Conservation (phyloP, 2,113 vertebrate genomes). For the Vimba vimba region DNA sequence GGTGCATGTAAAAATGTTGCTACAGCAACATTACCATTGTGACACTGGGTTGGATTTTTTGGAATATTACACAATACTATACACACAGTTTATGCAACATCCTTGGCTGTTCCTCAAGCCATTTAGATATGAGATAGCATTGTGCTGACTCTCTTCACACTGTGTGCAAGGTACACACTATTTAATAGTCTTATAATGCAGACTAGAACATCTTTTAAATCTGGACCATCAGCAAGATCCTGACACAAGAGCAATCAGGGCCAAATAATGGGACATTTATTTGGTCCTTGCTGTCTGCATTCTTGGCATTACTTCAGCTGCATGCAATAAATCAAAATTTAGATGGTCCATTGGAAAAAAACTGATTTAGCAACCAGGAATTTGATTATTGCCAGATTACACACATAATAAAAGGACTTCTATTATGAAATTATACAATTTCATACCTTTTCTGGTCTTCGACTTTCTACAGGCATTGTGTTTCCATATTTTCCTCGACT, state of each 20-base stretch:
- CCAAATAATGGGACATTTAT: background rate
- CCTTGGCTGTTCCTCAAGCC: constrained; percentile 8
- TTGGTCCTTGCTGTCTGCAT: background rate
- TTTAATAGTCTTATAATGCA: constrained; percentile 37
- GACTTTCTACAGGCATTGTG: constrained; percentile 80
- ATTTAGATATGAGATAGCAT: constrained; percentile 10
- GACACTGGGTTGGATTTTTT: background rate
- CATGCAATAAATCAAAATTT: background rate
- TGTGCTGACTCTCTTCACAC: constrained; percentile 26
- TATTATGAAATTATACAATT: background rate
- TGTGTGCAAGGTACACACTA: constrained; percentile 39
- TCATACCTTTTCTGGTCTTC: background rate
- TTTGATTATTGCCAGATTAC: constrained; percentile 2
- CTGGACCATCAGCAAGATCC: constrained; percentile 54
- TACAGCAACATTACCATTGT: background rate
- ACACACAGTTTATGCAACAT: background rate
- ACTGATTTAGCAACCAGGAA: background rate
- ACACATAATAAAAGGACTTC: background rate
- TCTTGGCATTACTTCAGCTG: constrained; percentile 9
- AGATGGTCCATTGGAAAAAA: background rate
- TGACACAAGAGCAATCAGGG: constrained; percentile 57
- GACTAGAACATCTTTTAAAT: constrained; percentile 17
- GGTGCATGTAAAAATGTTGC: background rate
- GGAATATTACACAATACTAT: background rate
- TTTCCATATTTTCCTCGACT: constrained; percentile 89